A percentile compares a stretch with the other conserved stretches of the same genome.
Conservation (phyloP, 2,113 vertebrate genomes). For the Colius striatus region DNA sequence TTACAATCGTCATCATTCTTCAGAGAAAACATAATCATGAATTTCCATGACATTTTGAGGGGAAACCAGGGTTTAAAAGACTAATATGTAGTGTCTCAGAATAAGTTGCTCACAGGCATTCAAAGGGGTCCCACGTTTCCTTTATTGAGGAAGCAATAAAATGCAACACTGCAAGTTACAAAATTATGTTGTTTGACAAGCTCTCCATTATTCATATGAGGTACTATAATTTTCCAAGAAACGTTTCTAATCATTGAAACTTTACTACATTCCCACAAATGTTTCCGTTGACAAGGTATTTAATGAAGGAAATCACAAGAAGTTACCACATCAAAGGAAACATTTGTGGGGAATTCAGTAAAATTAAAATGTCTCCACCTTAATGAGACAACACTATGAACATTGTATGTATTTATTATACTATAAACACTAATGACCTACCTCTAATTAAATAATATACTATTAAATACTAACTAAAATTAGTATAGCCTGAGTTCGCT, state of each 20-base stretch:
- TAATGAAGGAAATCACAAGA: background rate
- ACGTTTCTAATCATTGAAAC: background rate
- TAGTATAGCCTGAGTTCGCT: background rate
- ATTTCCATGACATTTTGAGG: background rate
- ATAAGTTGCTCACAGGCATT: background rate
- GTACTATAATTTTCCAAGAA: background rate
- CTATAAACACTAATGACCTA: background rate
- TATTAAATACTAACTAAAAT: background rate
- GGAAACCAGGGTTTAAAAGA: background rate
- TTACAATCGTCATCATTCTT: background rate
- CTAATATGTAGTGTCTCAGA: rapidly evolving
- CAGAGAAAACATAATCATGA: background rate
- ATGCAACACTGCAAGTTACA: background rate
- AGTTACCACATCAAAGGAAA: background rate
- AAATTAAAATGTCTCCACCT: background rate
- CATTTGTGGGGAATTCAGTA: background rate
- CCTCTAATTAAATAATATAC: background rate
- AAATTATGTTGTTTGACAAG: background rate
- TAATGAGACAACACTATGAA: background rate
- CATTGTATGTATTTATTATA: background rate
- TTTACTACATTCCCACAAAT: background rate
- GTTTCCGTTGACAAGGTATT: background rate
- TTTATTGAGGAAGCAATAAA: background rate
- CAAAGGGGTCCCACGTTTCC: rapidly evolving
- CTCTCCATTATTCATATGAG: rapidly evolving